Evolutionary conservation across 2,888 invertebrate genomes (phyloP).

Genomic region (Nysson spinosus): DNA sequence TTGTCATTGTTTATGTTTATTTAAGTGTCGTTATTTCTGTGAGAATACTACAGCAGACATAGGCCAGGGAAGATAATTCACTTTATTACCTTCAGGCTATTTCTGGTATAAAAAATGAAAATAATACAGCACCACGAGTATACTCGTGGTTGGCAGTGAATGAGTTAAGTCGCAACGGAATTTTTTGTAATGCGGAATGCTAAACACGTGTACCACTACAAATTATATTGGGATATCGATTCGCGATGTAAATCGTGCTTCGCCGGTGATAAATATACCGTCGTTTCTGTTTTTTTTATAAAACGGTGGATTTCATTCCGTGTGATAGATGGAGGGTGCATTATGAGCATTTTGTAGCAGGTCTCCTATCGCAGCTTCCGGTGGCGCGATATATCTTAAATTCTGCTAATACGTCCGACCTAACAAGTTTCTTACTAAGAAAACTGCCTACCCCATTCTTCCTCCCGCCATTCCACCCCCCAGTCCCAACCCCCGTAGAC

Average conservation of each 20-base stretch:
- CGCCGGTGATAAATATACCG: not conserved
- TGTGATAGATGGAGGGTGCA: slow-evolving; percentile 4
- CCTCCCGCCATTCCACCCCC: slow-evolving; percentile 11
- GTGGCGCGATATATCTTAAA: slow-evolving; percentile 43
- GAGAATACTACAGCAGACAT: no score
- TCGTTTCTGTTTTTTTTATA: slow-evolving; percentile 11
- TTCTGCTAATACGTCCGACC: slow-evolving; percentile 56
- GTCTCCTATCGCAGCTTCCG: slow-evolving; percentile 12
- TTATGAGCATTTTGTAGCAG: slow-evolving; percentile 11
- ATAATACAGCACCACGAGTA: no score
- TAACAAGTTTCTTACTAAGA: slow-evolving; percentile 51
- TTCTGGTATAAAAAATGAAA: no score
- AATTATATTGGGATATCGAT: no score
- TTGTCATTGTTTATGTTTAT: no score
- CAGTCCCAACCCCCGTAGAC: slow-evolving; percentile 1
- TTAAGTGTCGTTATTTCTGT: no score
- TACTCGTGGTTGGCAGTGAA: no score
- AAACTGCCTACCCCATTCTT: slow-evolving; percentile 50
- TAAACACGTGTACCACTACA: no score
- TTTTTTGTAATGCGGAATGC: no score
- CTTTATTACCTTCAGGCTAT: no score
- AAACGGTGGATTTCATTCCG: slow-evolving; percentile 9
- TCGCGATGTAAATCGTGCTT: not conserved
- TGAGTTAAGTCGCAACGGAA: no score
- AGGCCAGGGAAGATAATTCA: no score